Conservation (phyloP, 2,113 vertebrate species). For the Lampris megalopsis region DNA sequence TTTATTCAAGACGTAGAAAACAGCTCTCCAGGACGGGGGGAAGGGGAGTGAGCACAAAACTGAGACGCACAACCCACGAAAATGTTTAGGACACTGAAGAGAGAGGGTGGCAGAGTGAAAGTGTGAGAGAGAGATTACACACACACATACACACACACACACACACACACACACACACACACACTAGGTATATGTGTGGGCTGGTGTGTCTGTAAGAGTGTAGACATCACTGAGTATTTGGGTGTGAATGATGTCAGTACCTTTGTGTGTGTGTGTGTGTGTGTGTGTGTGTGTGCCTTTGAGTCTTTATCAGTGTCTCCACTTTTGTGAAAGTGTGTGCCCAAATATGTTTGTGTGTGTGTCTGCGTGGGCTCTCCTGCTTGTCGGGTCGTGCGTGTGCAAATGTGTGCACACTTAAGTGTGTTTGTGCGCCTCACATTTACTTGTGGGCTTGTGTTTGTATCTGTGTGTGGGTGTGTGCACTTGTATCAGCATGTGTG, state of each 20-base stretch:
- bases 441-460: no score
- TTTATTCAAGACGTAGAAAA: no score
- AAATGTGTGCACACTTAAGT: background rate
- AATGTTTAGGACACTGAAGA: background rate
- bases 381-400: background rate
- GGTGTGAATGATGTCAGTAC: background rate
- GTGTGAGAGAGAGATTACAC: no score
- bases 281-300: slow-evolving; percentile 15
- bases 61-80: no score
- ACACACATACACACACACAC: no score
- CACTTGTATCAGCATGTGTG: background rate
- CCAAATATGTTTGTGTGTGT: background rate
- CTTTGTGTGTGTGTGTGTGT: slow-evolving; percentile 5
- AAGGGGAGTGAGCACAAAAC: no score
- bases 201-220: no score
- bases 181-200: no score
- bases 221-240: no score
- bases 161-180: no score
- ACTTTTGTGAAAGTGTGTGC: background rate
- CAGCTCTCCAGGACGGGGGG: no score
- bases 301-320: background rate
- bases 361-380: background rate
- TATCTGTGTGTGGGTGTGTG: background rate
- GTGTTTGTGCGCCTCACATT: background rate
- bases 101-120: background rate